Evolutionary conservation across 2,888 invertebrate genomes (phyloP), one percentile per base, ranked within the genome.

Genomic region (Cryptus armator): DNA sequence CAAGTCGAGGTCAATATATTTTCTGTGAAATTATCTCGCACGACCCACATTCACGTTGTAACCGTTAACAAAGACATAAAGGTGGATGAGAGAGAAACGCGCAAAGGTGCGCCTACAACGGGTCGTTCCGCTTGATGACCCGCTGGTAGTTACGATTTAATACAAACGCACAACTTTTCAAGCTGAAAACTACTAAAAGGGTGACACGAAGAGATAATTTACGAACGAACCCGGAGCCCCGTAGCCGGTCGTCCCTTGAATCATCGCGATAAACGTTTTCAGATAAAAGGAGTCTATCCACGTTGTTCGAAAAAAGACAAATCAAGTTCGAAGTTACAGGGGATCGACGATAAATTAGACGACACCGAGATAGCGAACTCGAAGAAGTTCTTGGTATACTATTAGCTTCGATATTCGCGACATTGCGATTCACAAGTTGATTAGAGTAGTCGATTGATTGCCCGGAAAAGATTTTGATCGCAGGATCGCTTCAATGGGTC

Each of bases 41-140:
- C 71, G 64, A 76, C 53, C 70, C 53, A 51, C 75, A 71, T 82
- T 48, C 53, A 37, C 37, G 16, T 46, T 71, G 64, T 44, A 62
- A 19, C 14, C 66, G 75, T 76, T 74, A 83, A 79, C 78, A 51
- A 53, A 44, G 68, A 44, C 62, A 19, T 53, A 53, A 6, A 68
- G 62, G 68, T 68, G 43, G 24, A 51, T 19, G 19, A 51, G 46
- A 75, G n/a, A 43, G 43, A 46, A 66, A 74, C 62, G 62, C 32
- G 68, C 37, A 46, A 53, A 59, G 6, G 53, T 16, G 32, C 46
- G n/a, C 53, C 32, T 44, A 56, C 72, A 46, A 14, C 37, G 48
- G 29, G 19, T 68, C 79, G 64, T 64, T 79, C 12, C 24, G 62
- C 56, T 53, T 64, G 75, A 79, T 71, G 56, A 76, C 83, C 56